Evolutionary conservation across 1,140 invertebrate genomes (phyloP).

Genomic region (Trachymyrmex septentrionalis): DNA sequence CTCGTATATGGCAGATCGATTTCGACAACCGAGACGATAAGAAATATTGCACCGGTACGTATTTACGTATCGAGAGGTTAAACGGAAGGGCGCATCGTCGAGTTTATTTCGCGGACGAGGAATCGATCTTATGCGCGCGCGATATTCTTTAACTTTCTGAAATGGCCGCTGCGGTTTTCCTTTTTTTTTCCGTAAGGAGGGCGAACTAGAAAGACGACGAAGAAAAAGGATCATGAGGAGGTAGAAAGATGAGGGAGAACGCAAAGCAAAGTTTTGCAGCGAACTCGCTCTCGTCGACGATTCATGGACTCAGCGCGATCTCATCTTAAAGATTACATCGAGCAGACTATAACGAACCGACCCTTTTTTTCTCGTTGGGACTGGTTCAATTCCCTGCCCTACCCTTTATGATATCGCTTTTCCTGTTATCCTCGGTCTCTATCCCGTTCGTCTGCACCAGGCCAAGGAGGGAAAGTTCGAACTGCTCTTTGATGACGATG

Average conservation of each 20-base stretch:
- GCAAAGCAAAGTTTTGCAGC: slow-evolving; percentile 61
- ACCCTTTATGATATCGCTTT: slow-evolving; percentile 78
- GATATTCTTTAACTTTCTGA: slow-evolving; percentile 47
- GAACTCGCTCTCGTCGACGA: slow-evolving; percentile 65
- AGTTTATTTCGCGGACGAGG: slow-evolving; percentile 42
- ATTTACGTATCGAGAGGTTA: slow-evolving; percentile 24
- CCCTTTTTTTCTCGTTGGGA: slow-evolving; percentile 73
- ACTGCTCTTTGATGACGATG: slow-evolving; percentile 80
- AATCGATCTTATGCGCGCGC: slow-evolving; percentile 36
- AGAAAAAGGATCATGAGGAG: background rate
- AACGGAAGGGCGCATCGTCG: slow-evolving; percentile 37
- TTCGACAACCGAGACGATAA: slow-evolving; percentile 3
- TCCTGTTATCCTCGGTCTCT: slow-evolving; percentile 16
- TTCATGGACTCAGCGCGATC: slow-evolving; percentile 80
- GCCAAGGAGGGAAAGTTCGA: slow-evolving; percentile 66
- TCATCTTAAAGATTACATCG: slow-evolving; percentile 82
- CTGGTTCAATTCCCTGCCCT: slow-evolving; percentile 71
- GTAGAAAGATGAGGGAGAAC: too few species aligned
- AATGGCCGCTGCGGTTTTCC: slow-evolving; percentile 25
- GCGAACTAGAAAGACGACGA: background rate
- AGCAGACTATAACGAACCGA: slow-evolving; percentile 73
- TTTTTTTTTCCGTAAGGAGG: background rate
- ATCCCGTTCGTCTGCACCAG: slow-evolving; percentile 2
- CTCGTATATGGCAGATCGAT: background rate
- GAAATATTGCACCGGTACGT: background rate